Evolutionary conservation across 2,888 invertebrate genomes (phyloP).

Genomic region (Drosophila mettleri): DNA sequence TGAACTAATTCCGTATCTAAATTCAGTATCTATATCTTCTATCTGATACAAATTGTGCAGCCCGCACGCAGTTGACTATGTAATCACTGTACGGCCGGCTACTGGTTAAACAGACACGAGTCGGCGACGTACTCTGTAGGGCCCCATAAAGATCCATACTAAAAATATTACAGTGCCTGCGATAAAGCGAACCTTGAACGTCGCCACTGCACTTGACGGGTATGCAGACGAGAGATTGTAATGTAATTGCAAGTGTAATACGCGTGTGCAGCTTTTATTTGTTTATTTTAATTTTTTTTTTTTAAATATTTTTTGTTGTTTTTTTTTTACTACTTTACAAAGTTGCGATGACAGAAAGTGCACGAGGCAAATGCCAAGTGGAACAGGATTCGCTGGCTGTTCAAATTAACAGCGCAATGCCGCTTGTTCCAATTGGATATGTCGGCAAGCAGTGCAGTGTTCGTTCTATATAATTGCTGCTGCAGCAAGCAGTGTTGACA

Average conservation of each 20-base stretch:
- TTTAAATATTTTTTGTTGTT: background rate
- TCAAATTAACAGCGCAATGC: background rate
- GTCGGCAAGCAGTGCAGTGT: background rate
- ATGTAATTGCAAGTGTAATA: slow-evolving; percentile 20
- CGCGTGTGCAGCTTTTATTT: slow-evolving; percentile 6
- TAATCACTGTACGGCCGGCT: slow-evolving; percentile 11
- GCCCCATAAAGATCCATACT: slow-evolving; percentile 31
- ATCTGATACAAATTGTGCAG: slow-evolving; percentile 28
- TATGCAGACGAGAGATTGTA: slow-evolving; percentile 12
- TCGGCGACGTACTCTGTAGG: slow-evolving; percentile 7
- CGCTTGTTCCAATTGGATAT: background rate
- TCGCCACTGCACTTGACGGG: slow-evolving; percentile 20
- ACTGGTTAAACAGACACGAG: slow-evolving; percentile 36
- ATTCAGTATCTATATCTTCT: slow-evolving; percentile 40
- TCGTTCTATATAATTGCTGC: too few species aligned
- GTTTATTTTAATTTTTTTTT: background rate
- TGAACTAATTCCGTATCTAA: slow-evolving; percentile 34
- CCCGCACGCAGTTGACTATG: slow-evolving; percentile 9
- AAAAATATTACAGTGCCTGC: slow-evolving; percentile 17
- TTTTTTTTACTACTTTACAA: slow-evolving; percentile 12
- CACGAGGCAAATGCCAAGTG: background rate
- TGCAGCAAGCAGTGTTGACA: background rate
- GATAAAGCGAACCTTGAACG: slow-evolving; percentile 34
- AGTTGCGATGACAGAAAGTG: slow-evolving; percentile 7
- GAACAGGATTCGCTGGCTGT: background rate